Evolutionary conservation across 2,797 vertebrate species (phyloP).

Genomic region (Emys orbicularis): DNA sequence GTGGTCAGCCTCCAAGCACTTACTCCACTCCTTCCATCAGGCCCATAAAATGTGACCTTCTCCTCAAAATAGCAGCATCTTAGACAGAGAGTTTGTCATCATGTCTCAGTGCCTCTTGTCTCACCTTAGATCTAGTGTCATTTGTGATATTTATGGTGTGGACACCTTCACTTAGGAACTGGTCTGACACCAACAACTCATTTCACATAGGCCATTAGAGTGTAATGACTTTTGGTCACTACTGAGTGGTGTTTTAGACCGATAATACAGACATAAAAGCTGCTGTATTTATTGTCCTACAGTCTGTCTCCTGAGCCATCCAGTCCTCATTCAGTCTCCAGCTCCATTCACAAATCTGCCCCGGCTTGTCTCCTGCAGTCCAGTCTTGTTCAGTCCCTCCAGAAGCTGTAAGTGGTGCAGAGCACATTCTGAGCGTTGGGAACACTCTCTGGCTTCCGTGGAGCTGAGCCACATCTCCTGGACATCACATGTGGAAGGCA

Average conservation of each 20-base stretch:
- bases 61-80: neutral
- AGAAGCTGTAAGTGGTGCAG: neutral
- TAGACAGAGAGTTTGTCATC: neutral
- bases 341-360: neutral
- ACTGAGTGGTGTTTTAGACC: neutral
- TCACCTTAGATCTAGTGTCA: neutral
- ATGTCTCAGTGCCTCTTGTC: neutral
- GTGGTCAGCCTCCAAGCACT: neutral
- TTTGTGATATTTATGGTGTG: neutral
- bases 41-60: neutral
- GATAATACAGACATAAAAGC: neutral
- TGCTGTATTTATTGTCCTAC: neutral
- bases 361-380: neutral
- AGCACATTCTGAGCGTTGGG: accelerated
- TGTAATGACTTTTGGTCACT: neutral
- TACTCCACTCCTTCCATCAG: neutral
- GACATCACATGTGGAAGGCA: neutral
- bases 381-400: neutral
- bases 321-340: neutral
- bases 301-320: neutral
- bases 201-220: neutral
- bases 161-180: accelerated
- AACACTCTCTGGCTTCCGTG: accelerated
- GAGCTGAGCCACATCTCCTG: neutral
- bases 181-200: neutral